These are phyloP conservation scores for Zaprionus capensis DNA, from an alignment of 1,140 invertebrate genomes.

Conservation along the genomic window DNA sequence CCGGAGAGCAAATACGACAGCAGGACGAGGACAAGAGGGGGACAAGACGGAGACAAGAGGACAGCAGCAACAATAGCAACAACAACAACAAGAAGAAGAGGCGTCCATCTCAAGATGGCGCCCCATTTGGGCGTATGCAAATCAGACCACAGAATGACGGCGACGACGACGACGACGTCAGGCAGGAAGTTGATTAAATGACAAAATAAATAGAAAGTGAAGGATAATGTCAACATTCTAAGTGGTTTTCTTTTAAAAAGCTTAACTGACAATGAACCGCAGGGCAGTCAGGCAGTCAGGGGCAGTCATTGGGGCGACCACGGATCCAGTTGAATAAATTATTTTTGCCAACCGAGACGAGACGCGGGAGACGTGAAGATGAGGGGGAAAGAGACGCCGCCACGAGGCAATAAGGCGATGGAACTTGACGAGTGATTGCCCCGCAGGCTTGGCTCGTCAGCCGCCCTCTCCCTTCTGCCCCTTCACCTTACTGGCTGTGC, in stretches of 20 bases:
- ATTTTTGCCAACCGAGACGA: conserved; percentile 53
- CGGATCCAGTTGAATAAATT: conserved; percentile 74
- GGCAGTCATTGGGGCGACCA: conserved; percentile 58
- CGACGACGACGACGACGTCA: conserved; percentile 31
- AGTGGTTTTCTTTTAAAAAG: conserved; percentile 83
- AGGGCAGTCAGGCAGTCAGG: conserved; percentile 58
- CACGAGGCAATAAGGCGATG: background rate
- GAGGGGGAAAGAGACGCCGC: background rate
- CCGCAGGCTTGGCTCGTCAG: conserved; percentile 25
- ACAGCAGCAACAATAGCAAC: no score
- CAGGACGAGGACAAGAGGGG: conserved; percentile 26
- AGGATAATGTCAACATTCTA: conserved; percentile 83
- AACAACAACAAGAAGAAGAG: background rate
- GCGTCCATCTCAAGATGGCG: conserved; percentile 70
- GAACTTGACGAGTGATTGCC: conserved; percentile 23
- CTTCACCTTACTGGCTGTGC: conserved; percentile 1
- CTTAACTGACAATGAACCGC: conserved; percentile 82
- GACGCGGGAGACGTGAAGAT: background rate
- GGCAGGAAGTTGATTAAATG: conserved; percentile 82
- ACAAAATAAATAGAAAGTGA: conserved; percentile 84
- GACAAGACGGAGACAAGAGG: background rate
- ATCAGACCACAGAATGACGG: conserved; percentile 49
- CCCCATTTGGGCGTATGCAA: conserved; percentile 64
- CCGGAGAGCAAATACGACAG: conserved; percentile 30
- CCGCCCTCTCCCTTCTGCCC: background rate